A percentile compares a stretch with the other conserved stretches of the same genome.
These are phyloP conservation scores for Nothocercus nigrocapillus DNA, from an alignment of 2,113 vertebrate genomes.

Conservation along the genomic window DNA sequence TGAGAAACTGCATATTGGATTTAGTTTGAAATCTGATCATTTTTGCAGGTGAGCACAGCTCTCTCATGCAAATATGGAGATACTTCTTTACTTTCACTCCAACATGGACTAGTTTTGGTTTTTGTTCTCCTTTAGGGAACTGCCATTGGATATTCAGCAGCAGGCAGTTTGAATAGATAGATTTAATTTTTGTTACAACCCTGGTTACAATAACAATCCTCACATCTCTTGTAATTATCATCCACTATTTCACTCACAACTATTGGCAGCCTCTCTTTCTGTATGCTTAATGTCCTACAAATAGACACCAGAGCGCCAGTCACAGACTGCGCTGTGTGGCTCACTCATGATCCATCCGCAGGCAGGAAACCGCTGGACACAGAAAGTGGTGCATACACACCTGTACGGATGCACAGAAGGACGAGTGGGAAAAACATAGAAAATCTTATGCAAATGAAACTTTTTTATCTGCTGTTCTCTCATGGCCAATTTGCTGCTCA, in stretches of 20 bases:
- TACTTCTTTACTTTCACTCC: background rate
- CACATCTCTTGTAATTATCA: constrained; percentile 23
- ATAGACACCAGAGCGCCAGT: constrained; percentile 48
- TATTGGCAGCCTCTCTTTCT: background rate
- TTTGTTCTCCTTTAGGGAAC: constrained; percentile 12
- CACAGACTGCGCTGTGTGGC: background rate
- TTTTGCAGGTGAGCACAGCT: constrained; percentile 38
- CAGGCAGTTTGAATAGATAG: constrained; percentile 42
- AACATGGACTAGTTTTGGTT: background rate
- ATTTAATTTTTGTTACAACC: constrained; percentile 55
- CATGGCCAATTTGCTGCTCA: background rate
- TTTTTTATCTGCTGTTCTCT: background rate
- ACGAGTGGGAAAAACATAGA: background rate
- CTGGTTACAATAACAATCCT: constrained; percentile 31
- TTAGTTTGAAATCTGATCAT: constrained; percentile 52
- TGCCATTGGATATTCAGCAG: constrained; percentile 51
- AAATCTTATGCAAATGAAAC: background rate
- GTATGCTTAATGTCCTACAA: constrained; percentile 23
- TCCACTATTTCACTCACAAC: background rate
- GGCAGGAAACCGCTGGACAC: background rate
- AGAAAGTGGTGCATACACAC: background rate
- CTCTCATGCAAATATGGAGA: constrained; percentile 45
- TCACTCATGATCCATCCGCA: constrained; percentile 26
- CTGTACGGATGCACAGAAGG: background rate
- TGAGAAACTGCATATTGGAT: constrained; percentile 55